Conservation (phyloP, 30 jellyfish, hydroid and myxozoan species). For the Mastigias papua region DNA sequence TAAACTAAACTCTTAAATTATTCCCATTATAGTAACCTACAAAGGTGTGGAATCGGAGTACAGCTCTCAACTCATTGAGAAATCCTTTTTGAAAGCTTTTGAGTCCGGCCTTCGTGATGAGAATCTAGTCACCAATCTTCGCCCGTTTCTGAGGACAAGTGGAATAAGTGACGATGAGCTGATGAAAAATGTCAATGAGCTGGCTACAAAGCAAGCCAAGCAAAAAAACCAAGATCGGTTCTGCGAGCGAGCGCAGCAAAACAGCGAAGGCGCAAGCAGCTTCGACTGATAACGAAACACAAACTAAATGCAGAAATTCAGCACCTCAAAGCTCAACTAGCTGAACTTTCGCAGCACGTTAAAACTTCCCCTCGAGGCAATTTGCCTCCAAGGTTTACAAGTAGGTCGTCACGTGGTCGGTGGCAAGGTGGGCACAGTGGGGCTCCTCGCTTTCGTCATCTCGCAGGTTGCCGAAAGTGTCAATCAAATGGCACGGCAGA, state of each 20-base stretch:
- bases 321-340: neutral
- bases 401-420: neutral
- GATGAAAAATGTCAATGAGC: conserved; percentile 9
- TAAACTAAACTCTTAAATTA: too few relatives aligned
- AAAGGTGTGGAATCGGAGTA: neutral
- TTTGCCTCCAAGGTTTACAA: neutral
- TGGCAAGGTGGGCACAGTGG: neutral
- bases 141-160: neutral
- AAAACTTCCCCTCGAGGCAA: neutral
- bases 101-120: conserved; percentile 8
- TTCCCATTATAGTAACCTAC: too few relatives aligned
- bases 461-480: neutral
- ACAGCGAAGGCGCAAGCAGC: neutral
- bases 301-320: neutral
- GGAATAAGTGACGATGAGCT: conserved; percentile 21
- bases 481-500: neutral
- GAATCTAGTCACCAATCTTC: neutral
- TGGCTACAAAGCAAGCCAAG: conserved; percentile 1
- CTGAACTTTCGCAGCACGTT: neutral
- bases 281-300: neutral
- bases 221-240: neutral
- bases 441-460: neutral
- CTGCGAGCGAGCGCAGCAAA: neutral
- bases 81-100: conserved; percentile 6
- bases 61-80: neutral